Percentiles rank a stretch among this genome's conserved stretches.
Evolutionary conservation across 2,113 vertebrate genomes (phyloP).

Genomic region (Petaurus breviceps): DNA sequence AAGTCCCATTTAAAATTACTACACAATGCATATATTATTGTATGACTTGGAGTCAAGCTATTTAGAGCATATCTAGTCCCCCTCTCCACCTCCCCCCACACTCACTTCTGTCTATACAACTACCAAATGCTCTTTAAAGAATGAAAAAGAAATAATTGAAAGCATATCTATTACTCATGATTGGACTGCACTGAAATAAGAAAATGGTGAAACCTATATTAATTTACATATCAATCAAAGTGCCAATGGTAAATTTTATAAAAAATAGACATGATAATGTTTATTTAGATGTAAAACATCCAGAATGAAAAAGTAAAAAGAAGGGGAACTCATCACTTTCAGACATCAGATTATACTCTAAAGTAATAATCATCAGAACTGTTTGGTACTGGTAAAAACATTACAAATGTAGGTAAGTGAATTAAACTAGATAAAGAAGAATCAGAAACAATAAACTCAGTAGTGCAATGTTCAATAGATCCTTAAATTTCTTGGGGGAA

Average conservation of each 20-base stretch:
- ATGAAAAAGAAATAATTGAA: not conserved
- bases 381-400: not conserved
- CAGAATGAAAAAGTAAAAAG: not conserved
- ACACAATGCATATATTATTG: not conserved
- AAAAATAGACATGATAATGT: not conserved
- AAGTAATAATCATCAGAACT: not conserved
- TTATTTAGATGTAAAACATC: not conserved
- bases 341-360: not conserved
- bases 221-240: not conserved
- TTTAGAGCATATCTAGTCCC: not conserved
- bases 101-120: not conserved
- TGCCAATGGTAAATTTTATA: not conserved
- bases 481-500: not conserved
- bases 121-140: not conserved
- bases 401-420: not conserved
- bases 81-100: rapidly evolving
- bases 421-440: not conserved
- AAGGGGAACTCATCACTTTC: not conserved
- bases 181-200: not conserved
- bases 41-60: not conserved
- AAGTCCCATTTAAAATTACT: not conserved
- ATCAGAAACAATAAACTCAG: not conserved
- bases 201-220: not conserved
- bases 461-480: not conserved
- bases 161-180: not conserved